These are phyloP conservation scores for Pseudomyrmex sp. DNA, from an alignment of 1,140 invertebrate species.

Conservation along the genomic window DNA sequence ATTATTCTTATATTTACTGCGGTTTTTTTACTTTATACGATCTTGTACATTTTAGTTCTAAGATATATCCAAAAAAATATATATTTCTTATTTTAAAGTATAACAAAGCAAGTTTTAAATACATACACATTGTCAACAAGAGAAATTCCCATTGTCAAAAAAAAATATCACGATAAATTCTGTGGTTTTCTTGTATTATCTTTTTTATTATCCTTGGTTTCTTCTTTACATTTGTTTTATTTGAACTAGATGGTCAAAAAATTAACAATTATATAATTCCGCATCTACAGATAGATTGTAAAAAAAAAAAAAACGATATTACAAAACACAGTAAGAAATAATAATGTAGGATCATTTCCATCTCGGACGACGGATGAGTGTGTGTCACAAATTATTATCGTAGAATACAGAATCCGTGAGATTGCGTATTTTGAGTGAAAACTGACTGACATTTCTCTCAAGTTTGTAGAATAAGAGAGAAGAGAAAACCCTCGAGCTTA, in stretches of 20 bases:
- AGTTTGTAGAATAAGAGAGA: neutral
- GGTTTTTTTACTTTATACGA: neutral
- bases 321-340: too few relatives aligned
- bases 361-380: conserved; percentile 25
- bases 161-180: neutral
- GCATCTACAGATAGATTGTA: too few relatives aligned
- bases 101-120: neutral
- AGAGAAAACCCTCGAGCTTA: conserved; percentile 66
- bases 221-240: neutral
- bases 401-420: neutral
- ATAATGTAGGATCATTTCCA: conserved; percentile 41
- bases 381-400: conserved; percentile 3
- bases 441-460: conserved; percentile 41
- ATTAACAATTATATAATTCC: too few relatives aligned
- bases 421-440: conserved; percentile 23
- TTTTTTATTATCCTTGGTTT: neutral
- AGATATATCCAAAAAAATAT: conserved; percentile 8
- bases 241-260: neutral
- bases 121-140: neutral
- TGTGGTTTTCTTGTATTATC: conserved; percentile 4
- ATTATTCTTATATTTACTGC: conserved; percentile 11
- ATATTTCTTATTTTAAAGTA: conserved; percentile 23
- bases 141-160: neutral
- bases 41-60: conserved; percentile 42
- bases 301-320: too few relatives aligned